phyloP scores from a whole-genome alignment of 2,888 invertebrate genomes.

The Halocaridina rubra region DNA sequence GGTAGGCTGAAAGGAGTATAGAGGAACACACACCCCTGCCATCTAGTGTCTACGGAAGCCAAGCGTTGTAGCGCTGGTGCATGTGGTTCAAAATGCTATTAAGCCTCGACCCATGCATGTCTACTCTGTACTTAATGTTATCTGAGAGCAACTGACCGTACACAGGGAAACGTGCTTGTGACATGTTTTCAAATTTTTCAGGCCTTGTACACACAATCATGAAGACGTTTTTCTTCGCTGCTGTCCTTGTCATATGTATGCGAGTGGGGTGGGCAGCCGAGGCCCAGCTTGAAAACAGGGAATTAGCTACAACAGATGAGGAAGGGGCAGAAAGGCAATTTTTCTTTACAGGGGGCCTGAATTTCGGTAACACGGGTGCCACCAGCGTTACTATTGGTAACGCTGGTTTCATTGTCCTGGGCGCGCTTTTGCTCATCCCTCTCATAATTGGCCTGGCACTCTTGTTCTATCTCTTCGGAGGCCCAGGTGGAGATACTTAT shows the following conservation, averaged over 20 bases:
- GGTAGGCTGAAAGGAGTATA: constrained; percentile 40
- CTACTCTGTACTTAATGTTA: too few relatives aligned
- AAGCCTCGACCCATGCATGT: constrained; percentile 34
- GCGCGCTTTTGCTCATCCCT: constrained; percentile 58
- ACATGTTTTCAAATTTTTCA: constrained; percentile 57
- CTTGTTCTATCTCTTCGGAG: constrained; percentile 62
- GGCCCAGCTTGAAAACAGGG: constrained; percentile 40
- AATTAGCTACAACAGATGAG: constrained; percentile 2
- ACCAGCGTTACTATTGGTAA: constrained; percentile 55
- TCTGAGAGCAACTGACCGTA: constrained; percentile 17
- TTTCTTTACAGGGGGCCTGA: constrained; percentile 22
- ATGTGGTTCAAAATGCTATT: neutral
- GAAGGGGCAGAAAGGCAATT: constrained; percentile 26
- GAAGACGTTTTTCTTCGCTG: constrained; percentile 58
- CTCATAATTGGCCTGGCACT: constrained; percentile 63
- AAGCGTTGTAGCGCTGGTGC: constrained; percentile 52
- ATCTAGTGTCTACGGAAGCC: constrained; percentile 57
- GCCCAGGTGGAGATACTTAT: constrained; percentile 33
- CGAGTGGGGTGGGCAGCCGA: constrained; percentile 56
- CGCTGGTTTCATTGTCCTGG: constrained; percentile 61
- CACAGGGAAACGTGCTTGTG: constrained; percentile 27
- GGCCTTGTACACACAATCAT: constrained; percentile 54
- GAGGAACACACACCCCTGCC: constrained; percentile 50
- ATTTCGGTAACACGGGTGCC: constrained; percentile 33
- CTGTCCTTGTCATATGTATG: constrained; percentile 59